Evolutionary conservation across 2,888 invertebrate genomes (phyloP).

Genomic region (Caradrina clavipalpis): DNA sequence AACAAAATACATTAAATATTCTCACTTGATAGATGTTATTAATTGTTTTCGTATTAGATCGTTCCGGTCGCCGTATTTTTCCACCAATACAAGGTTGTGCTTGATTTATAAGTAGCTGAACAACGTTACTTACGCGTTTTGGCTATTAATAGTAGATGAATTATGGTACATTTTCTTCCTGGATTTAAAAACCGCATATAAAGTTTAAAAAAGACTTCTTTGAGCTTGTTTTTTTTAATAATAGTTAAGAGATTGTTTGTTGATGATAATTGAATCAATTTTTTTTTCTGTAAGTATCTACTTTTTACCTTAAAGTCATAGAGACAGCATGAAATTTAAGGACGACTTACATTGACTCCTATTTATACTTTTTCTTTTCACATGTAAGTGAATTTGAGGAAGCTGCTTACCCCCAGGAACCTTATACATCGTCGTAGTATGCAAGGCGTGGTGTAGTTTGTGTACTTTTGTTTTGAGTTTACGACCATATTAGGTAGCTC

Average conservation of each 20-base stretch:
- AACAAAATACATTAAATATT: slow-evolving; percentile 21
- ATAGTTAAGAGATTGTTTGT: background rate
- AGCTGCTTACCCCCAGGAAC: background rate
- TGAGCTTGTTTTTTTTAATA: too few relatives aligned
- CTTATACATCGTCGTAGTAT: too few relatives aligned
- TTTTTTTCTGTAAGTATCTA: background rate
- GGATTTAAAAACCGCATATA: too few relatives aligned
- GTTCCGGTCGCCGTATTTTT: slow-evolving; percentile 57
- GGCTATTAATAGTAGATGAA: slow-evolving; percentile 31
- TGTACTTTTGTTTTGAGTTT: too few relatives aligned
- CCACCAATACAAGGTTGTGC: slow-evolving; percentile 46
- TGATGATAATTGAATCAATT: background rate
- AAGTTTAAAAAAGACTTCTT: too few relatives aligned
- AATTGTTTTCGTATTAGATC: slow-evolving; percentile 13
- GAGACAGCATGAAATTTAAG: background rate
- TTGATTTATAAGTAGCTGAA: slow-evolving; percentile 8
- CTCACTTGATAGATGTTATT: background rate
- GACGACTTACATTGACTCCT: background rate
- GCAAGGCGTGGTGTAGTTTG: too few relatives aligned
- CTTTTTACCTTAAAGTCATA: background rate
- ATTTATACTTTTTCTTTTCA: too few relatives aligned
- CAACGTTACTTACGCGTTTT: background rate
- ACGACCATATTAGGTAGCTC: too few relatives aligned
- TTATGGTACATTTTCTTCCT: background rate
- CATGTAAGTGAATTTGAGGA: background rate